phyloP scores from a whole-genome alignment of 2,113 vertebrate genomes.

The Malurus cyaneus region DNA sequence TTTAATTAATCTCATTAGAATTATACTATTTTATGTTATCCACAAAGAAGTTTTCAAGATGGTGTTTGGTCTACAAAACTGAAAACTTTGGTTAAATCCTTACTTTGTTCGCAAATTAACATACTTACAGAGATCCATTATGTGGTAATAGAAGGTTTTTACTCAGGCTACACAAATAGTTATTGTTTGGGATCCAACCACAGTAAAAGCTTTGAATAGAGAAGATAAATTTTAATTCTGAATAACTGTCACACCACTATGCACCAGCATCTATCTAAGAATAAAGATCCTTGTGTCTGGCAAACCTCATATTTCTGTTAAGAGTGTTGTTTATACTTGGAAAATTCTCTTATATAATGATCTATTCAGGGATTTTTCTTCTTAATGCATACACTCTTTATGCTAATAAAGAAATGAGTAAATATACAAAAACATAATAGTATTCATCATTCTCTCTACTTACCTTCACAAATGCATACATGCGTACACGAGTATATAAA shows the following conservation, averaged over 20 bases:
- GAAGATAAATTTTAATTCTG: background rate
- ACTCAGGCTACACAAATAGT: background rate
- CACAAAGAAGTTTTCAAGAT: background rate
- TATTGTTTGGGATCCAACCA: background rate
- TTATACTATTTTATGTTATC: background rate
- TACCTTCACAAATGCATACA: background rate
- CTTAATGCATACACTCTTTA: background rate
- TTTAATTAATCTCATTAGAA: background rate
- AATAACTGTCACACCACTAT: background rate
- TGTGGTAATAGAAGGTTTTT: background rate
- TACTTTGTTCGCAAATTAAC: background rate
- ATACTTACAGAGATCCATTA: background rate
- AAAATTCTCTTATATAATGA: background rate
- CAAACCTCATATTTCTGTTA: background rate
- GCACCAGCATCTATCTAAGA: background rate
- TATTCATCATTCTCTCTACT: background rate
- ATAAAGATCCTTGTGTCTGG: background rate
- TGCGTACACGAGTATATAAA: background rate
- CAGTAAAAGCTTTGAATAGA: background rate
- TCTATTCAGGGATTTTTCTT: background rate
- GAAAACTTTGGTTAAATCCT: background rate
- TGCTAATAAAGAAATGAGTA: background rate
- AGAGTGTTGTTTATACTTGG: background rate
- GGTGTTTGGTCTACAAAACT: background rate
- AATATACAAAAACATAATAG: background rate